Conservation (phyloP, 2,113 vertebrate genomes). For the Turdus rufiventris region DNA sequence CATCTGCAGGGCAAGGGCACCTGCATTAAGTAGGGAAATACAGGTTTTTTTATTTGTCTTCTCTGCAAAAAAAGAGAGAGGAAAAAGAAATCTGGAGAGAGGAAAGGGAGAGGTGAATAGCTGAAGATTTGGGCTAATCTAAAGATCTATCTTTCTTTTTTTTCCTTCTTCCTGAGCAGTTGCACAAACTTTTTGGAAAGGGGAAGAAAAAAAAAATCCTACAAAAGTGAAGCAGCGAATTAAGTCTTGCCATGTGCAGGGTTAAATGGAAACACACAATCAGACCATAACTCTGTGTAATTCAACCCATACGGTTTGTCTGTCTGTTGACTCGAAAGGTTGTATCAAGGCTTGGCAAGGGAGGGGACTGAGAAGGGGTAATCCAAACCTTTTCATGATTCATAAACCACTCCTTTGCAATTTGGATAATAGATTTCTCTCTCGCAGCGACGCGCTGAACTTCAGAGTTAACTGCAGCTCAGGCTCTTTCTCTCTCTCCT, state of each 20-base stretch:
- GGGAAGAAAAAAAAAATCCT: not conserved
- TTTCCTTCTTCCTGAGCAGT: not conserved
- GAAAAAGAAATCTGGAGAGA: not conserved
- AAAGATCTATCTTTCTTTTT: not conserved
- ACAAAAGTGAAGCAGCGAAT: not conserved
- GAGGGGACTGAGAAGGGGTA: conserved; percentile 13
- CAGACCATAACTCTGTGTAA: conserved; percentile 48
- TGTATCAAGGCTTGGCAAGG: conserved; percentile 10
- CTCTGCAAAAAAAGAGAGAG: not conserved
- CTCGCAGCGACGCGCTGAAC: accelerated
- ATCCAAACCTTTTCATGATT: conserved; percentile 18
- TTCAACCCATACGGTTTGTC: conserved; percentile 67
- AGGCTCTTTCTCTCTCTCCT: not conserved
- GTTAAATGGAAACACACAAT: conserved; percentile 63
- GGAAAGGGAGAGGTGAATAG: not conserved
- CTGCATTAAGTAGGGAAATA: not conserved
- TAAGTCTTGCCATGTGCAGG: conserved; percentile 38
- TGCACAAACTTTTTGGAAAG: not conserved
- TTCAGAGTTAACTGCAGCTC: not conserved
- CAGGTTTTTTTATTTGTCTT: not conserved
- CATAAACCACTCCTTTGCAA: conserved; percentile 66
- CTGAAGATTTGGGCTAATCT: not conserved
- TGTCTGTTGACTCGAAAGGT: conserved; percentile 31
- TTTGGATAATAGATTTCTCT: conserved; percentile 48
- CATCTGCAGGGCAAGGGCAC: conserved; percentile 36